A percentile compares a stretch with the other conserved stretches of the same genome.
phyloP scores from a whole-genome alignment of 1,140 invertebrate species.

The Pachypeltis micranthus region DNA sequence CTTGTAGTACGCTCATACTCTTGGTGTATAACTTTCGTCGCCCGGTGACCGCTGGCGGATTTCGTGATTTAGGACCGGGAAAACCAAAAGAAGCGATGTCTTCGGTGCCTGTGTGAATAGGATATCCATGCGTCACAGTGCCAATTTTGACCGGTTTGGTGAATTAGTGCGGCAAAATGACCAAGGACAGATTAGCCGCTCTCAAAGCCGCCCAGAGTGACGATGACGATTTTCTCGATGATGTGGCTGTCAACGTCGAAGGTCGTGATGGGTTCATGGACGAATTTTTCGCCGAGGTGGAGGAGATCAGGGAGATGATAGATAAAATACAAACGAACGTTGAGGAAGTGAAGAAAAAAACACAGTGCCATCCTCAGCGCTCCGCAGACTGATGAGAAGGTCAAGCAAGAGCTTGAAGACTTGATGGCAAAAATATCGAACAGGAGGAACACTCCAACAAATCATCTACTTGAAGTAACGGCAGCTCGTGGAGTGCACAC shows the following conservation, averaged over 20 bases:
- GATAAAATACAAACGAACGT: slow-evolving; percentile 98
- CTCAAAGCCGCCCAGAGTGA: slow-evolving; percentile 91
- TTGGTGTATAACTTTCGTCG: too few species aligned
- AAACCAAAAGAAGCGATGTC: too few species aligned
- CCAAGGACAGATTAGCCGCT: slow-evolving; percentile 95
- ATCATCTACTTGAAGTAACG: too few species aligned
- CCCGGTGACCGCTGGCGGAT: too few species aligned
- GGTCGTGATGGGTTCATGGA: slow-evolving; percentile 87
- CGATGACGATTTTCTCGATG: slow-evolving; percentile 81
- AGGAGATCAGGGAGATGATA: slow-evolving; percentile 98
- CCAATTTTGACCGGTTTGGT: background rate
- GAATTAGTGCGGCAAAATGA: slow-evolving; percentile 53
- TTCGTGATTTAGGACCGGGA: too few species aligned
- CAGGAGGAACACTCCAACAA: slow-evolving; percentile 96
- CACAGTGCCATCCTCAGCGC: slow-evolving; percentile 97
- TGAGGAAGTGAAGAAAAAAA: slow-evolving; percentile 99
- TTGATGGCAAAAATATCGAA: slow-evolving; percentile 99
- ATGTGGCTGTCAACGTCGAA: slow-evolving; percentile 82
- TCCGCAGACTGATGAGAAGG: slow-evolving; percentile 96
- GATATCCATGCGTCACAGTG: too few species aligned
- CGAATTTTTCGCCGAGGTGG: slow-evolving; percentile 95
- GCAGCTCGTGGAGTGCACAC: too few species aligned
- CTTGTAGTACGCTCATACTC: background rate
- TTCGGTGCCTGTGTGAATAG: too few species aligned
- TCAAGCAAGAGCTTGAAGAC: too few species aligned